phyloP scores from a whole-genome alignment of 2,797 vertebrate species.

The Hippoglossus hippoglossus region DNA sequence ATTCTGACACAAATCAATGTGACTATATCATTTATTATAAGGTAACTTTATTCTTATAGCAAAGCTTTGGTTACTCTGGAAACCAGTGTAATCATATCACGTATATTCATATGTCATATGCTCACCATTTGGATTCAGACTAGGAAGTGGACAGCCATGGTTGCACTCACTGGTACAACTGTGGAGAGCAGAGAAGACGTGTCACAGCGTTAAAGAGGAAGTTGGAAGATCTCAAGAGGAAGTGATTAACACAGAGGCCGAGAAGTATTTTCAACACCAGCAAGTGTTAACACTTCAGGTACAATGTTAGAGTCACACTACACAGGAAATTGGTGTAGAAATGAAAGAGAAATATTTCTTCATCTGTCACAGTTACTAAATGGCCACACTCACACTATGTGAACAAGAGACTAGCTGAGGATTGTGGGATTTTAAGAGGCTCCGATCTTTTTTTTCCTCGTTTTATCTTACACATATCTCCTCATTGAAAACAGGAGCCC shows the following conservation, averaged over 20 bases:
- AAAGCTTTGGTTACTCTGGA: not conserved
- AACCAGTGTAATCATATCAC: not conserved
- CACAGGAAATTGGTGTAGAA: not conserved
- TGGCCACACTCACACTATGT: not conserved
- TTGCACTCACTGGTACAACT: conserved; percentile 63
- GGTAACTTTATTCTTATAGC: not conserved
- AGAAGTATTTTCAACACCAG: conserved; percentile 6
- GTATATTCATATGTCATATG: no score
- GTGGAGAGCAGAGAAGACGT: conserved; percentile 55
- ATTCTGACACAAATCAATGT: no score
- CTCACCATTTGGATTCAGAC: conserved; percentile 27
- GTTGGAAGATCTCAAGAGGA: conserved; percentile 52
- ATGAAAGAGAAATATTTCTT: not conserved
- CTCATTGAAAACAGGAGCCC: no score
- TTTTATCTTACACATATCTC: not conserved
- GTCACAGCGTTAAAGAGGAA: conserved; percentile 63
- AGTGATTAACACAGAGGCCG: conserved; percentile 32
- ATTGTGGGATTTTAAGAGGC: not conserved
- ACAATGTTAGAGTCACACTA: not conserved
- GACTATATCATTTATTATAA: not conserved
- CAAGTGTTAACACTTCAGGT: not conserved
- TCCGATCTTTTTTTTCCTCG: not conserved
- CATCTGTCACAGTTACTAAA: not conserved
- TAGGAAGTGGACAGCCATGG: not conserved
- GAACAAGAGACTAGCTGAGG: not conserved